These are phyloP conservation scores for Polypterus bichir DNA, from an alignment of 2,113 vertebrate species.

Conservation along the genomic window DNA sequence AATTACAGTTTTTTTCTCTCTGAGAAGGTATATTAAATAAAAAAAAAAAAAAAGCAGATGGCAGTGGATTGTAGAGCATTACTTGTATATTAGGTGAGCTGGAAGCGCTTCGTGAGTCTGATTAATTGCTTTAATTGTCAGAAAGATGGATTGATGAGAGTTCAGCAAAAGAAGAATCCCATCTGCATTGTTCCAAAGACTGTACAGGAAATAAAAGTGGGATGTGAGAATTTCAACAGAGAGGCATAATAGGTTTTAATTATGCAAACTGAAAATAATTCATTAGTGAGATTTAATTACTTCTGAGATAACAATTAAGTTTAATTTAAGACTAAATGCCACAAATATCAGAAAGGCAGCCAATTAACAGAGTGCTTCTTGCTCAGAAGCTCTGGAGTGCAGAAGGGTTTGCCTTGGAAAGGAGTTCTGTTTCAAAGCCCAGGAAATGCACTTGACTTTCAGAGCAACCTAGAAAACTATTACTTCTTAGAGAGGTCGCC, in stretches of 20 bases:
- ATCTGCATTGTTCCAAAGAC: background rate
- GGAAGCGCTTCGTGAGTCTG: conserved; percentile 7
- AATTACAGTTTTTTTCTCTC: too few relatives aligned
- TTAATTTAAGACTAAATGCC: background rate
- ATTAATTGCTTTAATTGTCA: conserved; percentile 11
- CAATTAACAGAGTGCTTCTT: background rate
- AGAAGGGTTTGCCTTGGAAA: background rate
- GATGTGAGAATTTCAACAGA: conserved; percentile 1
- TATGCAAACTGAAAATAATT: background rate
- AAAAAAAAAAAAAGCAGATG: conserved; percentile 8
- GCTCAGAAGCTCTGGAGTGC: background rate
- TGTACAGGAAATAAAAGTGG: background rate
- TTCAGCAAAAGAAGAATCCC: background rate
- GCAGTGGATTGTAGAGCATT: background rate
- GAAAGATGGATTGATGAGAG: conserved; percentile 1
- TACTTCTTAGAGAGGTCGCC: too few relatives aligned
- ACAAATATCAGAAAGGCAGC: background rate
- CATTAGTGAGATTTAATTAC: background rate
- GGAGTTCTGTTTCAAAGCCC: background rate
- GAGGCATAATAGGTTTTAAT: background rate
- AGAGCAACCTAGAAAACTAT: too few relatives aligned
- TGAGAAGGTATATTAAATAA: too few relatives aligned
- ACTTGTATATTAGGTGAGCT: conserved; percentile 11
- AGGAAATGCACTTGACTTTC: too few relatives aligned
- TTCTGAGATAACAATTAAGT: background rate